Evolutionary conservation across 2,888 invertebrate species (phyloP).

Genomic region (Ectropis crepuscularia): DNA sequence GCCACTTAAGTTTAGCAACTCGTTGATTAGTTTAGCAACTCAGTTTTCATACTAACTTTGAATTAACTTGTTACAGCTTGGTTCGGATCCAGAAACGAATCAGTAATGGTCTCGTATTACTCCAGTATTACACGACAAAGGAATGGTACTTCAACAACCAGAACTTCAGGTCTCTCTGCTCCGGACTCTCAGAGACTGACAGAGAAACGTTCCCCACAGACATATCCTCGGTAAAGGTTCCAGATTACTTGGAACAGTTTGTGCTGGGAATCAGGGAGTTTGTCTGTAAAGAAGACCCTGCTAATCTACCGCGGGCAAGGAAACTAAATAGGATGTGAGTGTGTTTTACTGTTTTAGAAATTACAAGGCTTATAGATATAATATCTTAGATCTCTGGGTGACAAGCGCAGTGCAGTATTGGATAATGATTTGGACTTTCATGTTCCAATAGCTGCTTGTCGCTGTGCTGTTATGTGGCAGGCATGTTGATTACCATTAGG

Average conservation of each 20-base stretch:
- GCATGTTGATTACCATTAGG: no score
- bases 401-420: no score
- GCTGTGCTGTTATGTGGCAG: no score
- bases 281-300: conserved; percentile 92
- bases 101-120: conserved; percentile 86
- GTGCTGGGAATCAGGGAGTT: conserved; percentile 92
- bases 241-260: conserved; percentile 79
- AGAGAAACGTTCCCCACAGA: conserved; percentile 86
- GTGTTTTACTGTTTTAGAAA: conserved; percentile 61
- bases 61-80: conserved; percentile 74
- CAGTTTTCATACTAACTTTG: no score
- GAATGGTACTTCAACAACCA: conserved; percentile 91
- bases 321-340: conserved; percentile 87
- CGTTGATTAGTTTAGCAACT: no score
- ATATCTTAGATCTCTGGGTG: no score
- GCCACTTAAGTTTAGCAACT: no score
- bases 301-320: conserved; percentile 89
- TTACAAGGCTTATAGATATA: no score
- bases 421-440: no score
- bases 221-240: conserved; percentile 55
- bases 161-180: conserved; percentile 82
- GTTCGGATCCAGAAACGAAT: conserved; percentile 87
- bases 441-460: no score
- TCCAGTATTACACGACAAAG: conserved; percentile 92
- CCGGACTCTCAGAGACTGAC: conserved; percentile 81